These are phyloP conservation scores for Archivesica marissinica DNA, from an alignment of 1,140 invertebrate species.

Conservation along the genomic window DNA sequence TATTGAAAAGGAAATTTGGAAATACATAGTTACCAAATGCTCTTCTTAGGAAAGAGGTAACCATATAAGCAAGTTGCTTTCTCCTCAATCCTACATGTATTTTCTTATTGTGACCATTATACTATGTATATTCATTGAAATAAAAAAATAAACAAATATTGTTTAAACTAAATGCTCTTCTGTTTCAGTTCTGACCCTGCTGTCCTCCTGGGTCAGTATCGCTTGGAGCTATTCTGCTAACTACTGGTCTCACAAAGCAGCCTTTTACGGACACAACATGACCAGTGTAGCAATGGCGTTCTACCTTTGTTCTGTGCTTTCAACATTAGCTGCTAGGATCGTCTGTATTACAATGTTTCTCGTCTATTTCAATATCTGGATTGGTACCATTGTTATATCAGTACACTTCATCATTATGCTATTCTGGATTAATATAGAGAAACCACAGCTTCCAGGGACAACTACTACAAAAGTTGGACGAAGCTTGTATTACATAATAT, in stretches of 20 bases:
- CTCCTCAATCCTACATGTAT: too few relatives aligned
- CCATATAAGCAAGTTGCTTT: too few relatives aligned
- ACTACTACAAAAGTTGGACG: background rate
- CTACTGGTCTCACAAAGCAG: constrained; percentile 29
- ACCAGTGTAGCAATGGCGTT: background rate
- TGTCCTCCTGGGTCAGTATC: constrained; percentile 42
- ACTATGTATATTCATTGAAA: too few relatives aligned
- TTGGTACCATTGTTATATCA: background rate
- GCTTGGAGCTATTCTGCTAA: constrained; percentile 41
- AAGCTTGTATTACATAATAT: constrained; percentile 31
- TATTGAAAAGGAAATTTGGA: too few relatives aligned
- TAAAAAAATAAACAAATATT: too few relatives aligned
- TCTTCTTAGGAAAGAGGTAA: too few relatives aligned
- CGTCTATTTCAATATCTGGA: background rate
- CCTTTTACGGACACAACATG: background rate
- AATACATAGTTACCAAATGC: too few relatives aligned
- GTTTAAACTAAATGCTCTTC: too few relatives aligned
- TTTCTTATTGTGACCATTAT: too few relatives aligned
- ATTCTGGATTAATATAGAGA: constrained; percentile 10
- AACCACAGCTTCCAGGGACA: constrained; percentile 4
- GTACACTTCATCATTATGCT: constrained; percentile 10
- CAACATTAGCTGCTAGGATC: background rate
- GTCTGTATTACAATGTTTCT: background rate
- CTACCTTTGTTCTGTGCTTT: background rate
- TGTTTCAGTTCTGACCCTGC: constrained; percentile 26